Conservation (phyloP, 2,888 invertebrate species). For the Dryobotodes eremita region DNA sequence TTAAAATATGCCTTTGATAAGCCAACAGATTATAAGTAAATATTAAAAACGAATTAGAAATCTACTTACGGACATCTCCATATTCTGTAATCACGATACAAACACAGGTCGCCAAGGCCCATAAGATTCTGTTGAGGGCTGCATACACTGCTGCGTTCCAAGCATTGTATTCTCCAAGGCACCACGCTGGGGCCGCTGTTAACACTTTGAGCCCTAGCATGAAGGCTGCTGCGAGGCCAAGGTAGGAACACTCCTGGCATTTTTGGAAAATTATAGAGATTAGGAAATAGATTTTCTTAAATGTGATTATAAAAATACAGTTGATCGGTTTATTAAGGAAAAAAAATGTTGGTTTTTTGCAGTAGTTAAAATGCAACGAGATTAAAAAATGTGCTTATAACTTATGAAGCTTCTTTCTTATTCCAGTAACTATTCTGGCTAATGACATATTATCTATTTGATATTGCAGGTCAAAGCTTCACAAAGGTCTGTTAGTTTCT, state of each 20-base stretch:
- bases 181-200: slow-evolving; percentile 55
- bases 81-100: slow-evolving; percentile 48
- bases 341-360: neutral
- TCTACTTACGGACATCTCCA: slow-evolving; percentile 56
- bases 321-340: neutral
- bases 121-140: slow-evolving; percentile 53
- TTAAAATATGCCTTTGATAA: neutral
- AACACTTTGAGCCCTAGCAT: slow-evolving; percentile 48
- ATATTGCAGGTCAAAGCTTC: neutral
- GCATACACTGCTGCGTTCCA: slow-evolving; percentile 55
- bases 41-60: neutral
- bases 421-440: neutral
- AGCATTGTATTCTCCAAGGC: slow-evolving; percentile 61
- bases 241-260: slow-evolving; percentile 55
- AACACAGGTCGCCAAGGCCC: slow-evolving; percentile 51
- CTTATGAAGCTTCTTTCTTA: neutral
- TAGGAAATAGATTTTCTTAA: neutral
- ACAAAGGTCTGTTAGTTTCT: neutral
- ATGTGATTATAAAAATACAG: neutral
- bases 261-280: neutral
- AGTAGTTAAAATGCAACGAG: neutral
- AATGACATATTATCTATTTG: neutral
- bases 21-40: neutral
- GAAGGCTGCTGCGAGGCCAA: slow-evolving; percentile 45
- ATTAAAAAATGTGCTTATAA: neutral